Base-by-base conservation (phyloP, 2,888 invertebrate species). In the Orthosia cruda region DNA sequence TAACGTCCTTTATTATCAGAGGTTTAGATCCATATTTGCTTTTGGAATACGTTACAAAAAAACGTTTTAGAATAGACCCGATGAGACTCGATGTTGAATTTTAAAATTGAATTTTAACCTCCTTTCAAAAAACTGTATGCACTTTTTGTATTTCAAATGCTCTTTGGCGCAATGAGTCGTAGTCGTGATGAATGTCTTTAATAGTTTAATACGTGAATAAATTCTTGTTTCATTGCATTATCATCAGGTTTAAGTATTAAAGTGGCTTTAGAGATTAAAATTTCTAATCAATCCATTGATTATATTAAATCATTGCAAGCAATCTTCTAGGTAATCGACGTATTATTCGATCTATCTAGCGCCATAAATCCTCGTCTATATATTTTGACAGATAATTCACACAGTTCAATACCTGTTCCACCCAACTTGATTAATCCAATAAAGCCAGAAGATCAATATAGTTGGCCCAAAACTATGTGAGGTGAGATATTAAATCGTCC, bases 401-500 rank as follows among this genome's bases (percentile, higher is more conserved):
- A 66, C 57, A 23, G 20, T 58, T 50, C 58, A n/a, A 65, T 67
- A 71, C 58, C 50, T 71, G 55, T 71, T 61, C 58, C 50, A 52
- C 13, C 23, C 58, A 40, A 80, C 57, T 57, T 59, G 61, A 72
- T 81, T 87, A 86, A 83, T 83, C 87, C 80, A 85, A 80, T 84
- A 81, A 81, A 62, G 75, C 68, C 47, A 57, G 23, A 54, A 85
- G 74, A 83, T 84, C 72, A 85, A 85, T 77, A 78, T 74, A 74
- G 57, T 77, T 65, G 16, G 50, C 68, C 73, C 59, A 62, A 77
- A 84, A 83, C 81, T 84, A 83, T 85, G 75, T 69, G 75, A 88
- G n/a, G 85, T 87, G 88, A 78, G 77, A 84, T 78, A 88, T 85
- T 81, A 81, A 86, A 85, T 79, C 80, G 78, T 86, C 84, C 89